phyloP scores from a whole-genome alignment of 2,888 invertebrate species.

The Agriopis marginaria region DNA sequence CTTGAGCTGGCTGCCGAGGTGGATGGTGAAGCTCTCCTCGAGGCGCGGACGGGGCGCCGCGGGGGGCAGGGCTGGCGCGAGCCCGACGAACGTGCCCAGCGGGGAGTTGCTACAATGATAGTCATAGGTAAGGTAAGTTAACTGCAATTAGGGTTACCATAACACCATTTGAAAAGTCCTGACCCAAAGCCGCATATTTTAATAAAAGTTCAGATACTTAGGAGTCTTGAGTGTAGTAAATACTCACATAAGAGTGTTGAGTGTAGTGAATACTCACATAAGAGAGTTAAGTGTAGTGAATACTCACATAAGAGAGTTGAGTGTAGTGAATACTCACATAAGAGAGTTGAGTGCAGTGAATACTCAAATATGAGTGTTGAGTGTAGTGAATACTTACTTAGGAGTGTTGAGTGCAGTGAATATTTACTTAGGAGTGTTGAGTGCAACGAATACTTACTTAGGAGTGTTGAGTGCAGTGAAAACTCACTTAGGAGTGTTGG shows the following conservation, averaged over 20 bases:
- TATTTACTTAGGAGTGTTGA: background rate
- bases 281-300: constrained; percentile 85
- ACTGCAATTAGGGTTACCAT: too few species aligned
- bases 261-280: constrained; percentile 72
- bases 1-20: constrained; percentile 98
- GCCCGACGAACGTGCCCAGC: constrained; percentile 61
- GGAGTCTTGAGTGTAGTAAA: too few species aligned
- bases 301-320: too few species aligned
- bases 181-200: too few species aligned
- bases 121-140: too few species aligned
- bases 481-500: background rate
- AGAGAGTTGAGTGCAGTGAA: constrained; percentile 85
- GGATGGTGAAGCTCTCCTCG: constrained; percentile 99
- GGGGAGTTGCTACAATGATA: constrained; percentile 70
- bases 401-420: constrained; percentile 85
- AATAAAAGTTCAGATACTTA: too few species aligned
- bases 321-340: constrained; percentile 72
- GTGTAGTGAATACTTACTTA: constrained; percentile 72
- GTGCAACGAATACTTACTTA: too few species aligned
- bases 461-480: too few species aligned
- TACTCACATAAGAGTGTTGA: background rate
- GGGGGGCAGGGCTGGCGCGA: constrained; percentile 41
- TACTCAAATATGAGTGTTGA: too few species aligned
- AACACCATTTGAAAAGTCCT: too few species aligned
- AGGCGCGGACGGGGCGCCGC: constrained; percentile 68